phyloP scores from a whole-genome alignment of 2,888 invertebrate genomes.

The Nomada goodeniana region DNA sequence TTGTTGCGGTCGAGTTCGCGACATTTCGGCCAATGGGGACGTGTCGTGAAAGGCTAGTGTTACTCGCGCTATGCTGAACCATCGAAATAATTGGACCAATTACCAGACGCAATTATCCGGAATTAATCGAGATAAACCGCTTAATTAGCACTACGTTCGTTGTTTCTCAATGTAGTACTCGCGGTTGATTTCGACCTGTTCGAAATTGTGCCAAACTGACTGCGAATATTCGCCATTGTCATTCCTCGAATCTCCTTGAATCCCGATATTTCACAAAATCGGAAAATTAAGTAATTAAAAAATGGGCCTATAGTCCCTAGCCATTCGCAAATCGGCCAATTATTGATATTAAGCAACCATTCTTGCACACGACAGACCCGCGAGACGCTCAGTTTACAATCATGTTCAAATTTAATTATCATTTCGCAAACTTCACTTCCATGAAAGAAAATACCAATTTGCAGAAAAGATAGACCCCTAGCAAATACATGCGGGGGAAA shows the following conservation, averaged over 20 bases:
- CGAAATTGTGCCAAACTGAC: background rate
- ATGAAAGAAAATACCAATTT: background rate
- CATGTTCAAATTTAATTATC: background rate
- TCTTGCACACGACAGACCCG: too few species aligned
- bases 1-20: slow-evolving; percentile 49
- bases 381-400: background rate
- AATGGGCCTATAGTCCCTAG: too few species aligned
- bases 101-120: slow-evolving; percentile 73
- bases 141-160: slow-evolving; percentile 71
- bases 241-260: background rate
- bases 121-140: slow-evolving; percentile 78
- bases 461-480: too few species aligned
- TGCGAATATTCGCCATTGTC: background rate
- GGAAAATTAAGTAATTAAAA: too few species aligned
- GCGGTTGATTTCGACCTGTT: slow-evolving; percentile 44
- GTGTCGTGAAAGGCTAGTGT: slow-evolving; percentile 39
- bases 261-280: slow-evolving; percentile 4
- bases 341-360: too few species aligned
- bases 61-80: slow-evolving; percentile 45
- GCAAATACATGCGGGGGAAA: too few species aligned
- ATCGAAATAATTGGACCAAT: slow-evolving; percentile 73
- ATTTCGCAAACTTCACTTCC: background rate
- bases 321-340: too few species aligned
- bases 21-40: slow-evolving; percentile 38
- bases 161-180: slow-evolving; percentile 50